phyloP scores from a whole-genome alignment of 2,797 vertebrate species.

The Spondyliosoma cantharus region DNA sequence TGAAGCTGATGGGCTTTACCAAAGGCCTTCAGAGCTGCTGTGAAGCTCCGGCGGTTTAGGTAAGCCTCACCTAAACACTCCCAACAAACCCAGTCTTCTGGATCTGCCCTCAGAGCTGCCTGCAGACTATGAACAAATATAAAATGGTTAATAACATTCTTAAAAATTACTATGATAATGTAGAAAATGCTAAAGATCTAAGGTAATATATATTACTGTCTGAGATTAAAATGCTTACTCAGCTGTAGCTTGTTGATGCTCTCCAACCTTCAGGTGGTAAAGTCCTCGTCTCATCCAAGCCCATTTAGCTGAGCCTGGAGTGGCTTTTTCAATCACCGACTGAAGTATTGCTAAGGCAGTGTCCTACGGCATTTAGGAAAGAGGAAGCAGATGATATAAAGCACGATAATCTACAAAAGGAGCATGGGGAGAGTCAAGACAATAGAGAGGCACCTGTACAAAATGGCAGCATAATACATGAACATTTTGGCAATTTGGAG shows the following conservation, averaged over 20 bases:
- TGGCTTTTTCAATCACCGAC: constrained; percentile 89
- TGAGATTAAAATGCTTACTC: constrained; percentile 86
- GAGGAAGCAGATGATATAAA: neutral
- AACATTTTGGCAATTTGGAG: neutral
- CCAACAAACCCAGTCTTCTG: constrained; percentile 95
- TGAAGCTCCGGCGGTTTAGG: constrained; percentile 92
- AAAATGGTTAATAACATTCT: neutral
- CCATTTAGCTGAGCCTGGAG: constrained; percentile 94
- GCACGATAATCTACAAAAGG: neutral
- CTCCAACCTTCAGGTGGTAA: constrained; percentile 90
- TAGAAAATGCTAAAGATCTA: neutral
- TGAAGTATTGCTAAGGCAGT: constrained; percentile 89
- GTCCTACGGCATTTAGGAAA: constrained; percentile 81
- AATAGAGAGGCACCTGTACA: neutral
- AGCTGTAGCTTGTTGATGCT: constrained; percentile 89
- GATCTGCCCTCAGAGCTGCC: constrained; percentile 95
- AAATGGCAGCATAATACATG: neutral
- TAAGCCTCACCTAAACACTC: constrained; percentile 97
- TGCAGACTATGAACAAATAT: constrained; percentile 83
- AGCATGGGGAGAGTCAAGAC: neutral
- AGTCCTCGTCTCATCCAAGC: constrained; percentile 97
- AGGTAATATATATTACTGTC: neutral
- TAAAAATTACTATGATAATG: neutral
- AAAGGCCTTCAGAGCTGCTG: constrained; percentile 94
- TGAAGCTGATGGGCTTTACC: constrained; percentile 92